These are phyloP conservation scores for Sericinus montela DNA, from an alignment of 2,888 invertebrate genomes.

Conservation along the genomic window DNA sequence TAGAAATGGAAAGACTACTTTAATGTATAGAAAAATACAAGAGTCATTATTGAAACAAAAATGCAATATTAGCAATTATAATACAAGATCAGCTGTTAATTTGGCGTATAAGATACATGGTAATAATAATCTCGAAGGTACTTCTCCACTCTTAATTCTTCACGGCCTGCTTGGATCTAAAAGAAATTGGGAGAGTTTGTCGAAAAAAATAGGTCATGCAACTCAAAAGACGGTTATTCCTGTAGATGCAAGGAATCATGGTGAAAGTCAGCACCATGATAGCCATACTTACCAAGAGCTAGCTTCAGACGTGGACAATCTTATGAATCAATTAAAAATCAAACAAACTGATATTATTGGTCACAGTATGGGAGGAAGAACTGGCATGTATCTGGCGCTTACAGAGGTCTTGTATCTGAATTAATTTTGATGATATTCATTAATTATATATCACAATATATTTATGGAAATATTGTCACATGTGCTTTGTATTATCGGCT, in stretches of 20 bases:
- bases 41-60: background rate
- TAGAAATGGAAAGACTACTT: conserved; percentile 34
- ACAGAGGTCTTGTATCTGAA: no score
- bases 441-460: no score
- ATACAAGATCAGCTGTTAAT: conserved; percentile 30
- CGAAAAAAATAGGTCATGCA: conserved; percentile 81
- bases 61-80: background rate
- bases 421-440: background rate
- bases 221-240: conserved; percentile 84
- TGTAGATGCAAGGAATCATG: conserved; percentile 95
- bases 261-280: conserved; percentile 88
- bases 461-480: no score
- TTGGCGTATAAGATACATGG: conserved; percentile 39
- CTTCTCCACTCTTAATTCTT: conserved; percentile 83
- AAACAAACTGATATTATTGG: conserved; percentile 84
- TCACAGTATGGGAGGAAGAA: conserved; percentile 96
- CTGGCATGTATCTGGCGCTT: conserved; percentile 89
- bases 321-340: conserved; percentile 79
- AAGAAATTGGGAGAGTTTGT: conserved; percentile 90
- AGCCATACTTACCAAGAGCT: conserved; percentile 85
- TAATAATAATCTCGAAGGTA: conserved; percentile 25
- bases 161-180: conserved; percentile 95
- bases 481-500: no score
- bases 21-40: conserved; percentile 10
- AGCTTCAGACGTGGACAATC: conserved; percentile 83